phyloP scores from a whole-genome alignment of 2,888 invertebrate genomes.

The Pammene fasciana region DNA sequence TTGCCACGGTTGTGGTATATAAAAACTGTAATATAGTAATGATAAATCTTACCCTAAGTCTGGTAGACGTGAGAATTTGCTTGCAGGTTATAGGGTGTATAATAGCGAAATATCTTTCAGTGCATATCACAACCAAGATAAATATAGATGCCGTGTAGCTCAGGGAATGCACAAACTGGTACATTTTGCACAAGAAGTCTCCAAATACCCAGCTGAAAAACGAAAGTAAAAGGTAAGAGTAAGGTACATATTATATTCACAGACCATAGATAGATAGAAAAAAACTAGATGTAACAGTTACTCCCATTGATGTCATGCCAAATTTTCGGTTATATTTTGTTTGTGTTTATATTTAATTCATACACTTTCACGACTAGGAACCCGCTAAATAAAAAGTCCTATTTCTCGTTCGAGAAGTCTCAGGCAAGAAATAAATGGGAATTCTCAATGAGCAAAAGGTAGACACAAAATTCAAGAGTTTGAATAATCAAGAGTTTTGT shows the following conservation, averaged over 20 bases:
- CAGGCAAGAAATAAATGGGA: too few relatives aligned
- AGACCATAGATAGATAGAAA: not conserved
- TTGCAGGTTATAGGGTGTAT: slow-evolving; percentile 93
- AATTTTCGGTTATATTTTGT: too few relatives aligned
- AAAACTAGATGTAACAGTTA: not conserved
- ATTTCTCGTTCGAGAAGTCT: too few relatives aligned
- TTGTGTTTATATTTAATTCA: too few relatives aligned
- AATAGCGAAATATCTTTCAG: slow-evolving; percentile 93
- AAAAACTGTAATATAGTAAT: not conserved
- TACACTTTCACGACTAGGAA: too few relatives aligned
- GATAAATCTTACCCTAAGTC: slow-evolving; percentile 86
- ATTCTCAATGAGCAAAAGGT: too few relatives aligned
- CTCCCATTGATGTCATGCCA: too few relatives aligned
- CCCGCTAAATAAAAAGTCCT: too few relatives aligned
- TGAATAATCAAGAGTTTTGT: too few relatives aligned
- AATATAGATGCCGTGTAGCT: slow-evolving; percentile 96
- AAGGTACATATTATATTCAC: not conserved
- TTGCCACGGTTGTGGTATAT: too few relatives aligned
- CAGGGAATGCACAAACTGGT: slow-evolving; percentile 93
- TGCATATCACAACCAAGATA: slow-evolving; percentile 93
- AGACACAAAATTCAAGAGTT: too few relatives aligned
- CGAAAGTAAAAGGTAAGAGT: slow-evolving; percentile 21
- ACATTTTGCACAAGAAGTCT: slow-evolving; percentile 94
- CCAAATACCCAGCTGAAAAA: slow-evolving; percentile 91
- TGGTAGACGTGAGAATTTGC: slow-evolving; percentile 89